phyloP scores from a whole-genome alignment of 2,797 vertebrate genomes.

The Apodemus agrarius region DNA sequence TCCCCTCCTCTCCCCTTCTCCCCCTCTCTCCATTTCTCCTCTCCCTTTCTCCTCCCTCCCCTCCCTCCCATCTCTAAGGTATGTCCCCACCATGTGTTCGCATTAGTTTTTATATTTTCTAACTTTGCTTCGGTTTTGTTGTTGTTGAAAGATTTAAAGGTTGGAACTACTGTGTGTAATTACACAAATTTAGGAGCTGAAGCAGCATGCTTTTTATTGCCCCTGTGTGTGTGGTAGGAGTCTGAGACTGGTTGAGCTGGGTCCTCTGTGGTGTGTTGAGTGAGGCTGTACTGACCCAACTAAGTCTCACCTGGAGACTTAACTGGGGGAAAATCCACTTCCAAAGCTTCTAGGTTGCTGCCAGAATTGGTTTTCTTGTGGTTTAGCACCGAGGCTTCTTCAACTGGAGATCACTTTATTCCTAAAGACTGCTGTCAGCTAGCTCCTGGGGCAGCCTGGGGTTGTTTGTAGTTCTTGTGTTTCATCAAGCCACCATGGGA shows the following conservation, averaged over 20 bases:
- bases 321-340: not conserved
- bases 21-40: not conserved
- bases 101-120: not conserved
- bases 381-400: slow-evolving; percentile 5
- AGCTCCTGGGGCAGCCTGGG: not conserved
- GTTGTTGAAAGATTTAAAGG: slow-evolving; percentile 50
- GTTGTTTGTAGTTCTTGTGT: not conserved
- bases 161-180: not conserved
- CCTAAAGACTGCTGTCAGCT: not conserved
- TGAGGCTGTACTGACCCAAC: not conserved
- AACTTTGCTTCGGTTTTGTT: not conserved
- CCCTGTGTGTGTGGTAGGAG: not conserved
- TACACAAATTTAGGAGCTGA: slow-evolving; percentile 8
- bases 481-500: not conserved
- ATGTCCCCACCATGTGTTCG: not conserved
- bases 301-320: not conserved
- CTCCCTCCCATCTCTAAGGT: not conserved
- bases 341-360: not conserved
- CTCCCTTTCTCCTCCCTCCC: not conserved
- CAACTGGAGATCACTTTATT: not conserved
- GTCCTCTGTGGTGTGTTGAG: not conserved
- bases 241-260: not conserved
- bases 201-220: not conserved
- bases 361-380: slow-evolving; percentile 51
- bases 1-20: not conserved